Evolutionary conservation across 2,113 vertebrate species (phyloP).

Genomic region (Meles meles): DNA sequence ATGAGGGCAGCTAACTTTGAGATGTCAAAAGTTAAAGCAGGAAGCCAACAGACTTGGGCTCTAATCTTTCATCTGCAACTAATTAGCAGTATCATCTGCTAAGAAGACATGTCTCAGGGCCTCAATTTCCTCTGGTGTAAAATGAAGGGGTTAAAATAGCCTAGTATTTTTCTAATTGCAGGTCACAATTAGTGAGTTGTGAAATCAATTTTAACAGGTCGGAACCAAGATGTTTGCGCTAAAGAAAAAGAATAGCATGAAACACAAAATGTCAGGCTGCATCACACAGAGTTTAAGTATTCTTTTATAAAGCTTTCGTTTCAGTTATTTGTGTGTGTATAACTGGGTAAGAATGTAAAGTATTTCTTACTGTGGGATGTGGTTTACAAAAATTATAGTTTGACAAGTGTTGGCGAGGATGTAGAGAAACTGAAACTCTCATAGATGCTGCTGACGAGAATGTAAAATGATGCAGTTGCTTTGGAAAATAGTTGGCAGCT

Average conservation of each 20-base stretch:
- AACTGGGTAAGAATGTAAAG: slow-evolving; percentile 22
- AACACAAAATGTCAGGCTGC: background rate
- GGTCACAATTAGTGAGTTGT: slow-evolving; percentile 48
- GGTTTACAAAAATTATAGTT: background rate
- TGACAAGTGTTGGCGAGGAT: background rate
- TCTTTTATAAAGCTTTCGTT: background rate
- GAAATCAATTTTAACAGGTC: background rate
- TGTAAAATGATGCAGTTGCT: background rate
- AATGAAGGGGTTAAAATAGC: slow-evolving; percentile 23
- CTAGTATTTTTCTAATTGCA: slow-evolving; percentile 14
- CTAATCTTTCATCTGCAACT: slow-evolving; percentile 36
- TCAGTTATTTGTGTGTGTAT: background rate
- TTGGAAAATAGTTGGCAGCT: background rate
- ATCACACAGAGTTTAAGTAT: background rate
- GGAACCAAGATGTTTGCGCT: background rate
- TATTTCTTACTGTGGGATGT: background rate
- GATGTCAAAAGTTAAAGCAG: slow-evolving; percentile 44
- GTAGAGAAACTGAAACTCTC: background rate
- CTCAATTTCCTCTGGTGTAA: background rate
- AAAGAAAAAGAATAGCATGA: background rate
- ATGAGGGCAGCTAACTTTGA: background rate
- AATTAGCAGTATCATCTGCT: slow-evolving; percentile 27
- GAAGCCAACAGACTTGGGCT: background rate
- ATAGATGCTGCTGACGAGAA: background rate
- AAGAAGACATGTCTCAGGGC: background rate